These are phyloP conservation scores for Arvicanthis niloticus DNA, from an alignment of 2,113 vertebrate genomes.

Conservation along the genomic window DNA sequence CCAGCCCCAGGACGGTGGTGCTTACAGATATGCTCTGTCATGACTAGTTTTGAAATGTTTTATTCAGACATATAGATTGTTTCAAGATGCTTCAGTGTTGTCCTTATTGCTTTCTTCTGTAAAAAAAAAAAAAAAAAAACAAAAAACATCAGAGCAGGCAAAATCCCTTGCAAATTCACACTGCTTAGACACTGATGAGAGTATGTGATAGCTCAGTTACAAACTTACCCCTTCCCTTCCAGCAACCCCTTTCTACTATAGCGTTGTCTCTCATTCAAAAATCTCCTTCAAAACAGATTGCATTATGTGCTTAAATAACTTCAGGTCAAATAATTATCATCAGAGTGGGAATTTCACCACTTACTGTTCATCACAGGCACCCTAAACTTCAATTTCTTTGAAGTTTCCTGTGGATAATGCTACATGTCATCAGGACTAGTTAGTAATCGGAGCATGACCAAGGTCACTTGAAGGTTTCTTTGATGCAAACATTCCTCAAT, in stretches of 20 bases:
- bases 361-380: neutral
- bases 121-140: neutral
- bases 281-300: neutral
- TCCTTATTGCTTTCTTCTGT: neutral
- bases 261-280: conserved; percentile 22
- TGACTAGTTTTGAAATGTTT: neutral
- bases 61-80: neutral
- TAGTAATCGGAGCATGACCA: conserved; percentile 58
- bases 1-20: neutral
- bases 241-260: neutral
- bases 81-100: neutral
- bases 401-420: conserved; percentile 58
- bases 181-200: neutral
- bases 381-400: conserved; percentile 23
- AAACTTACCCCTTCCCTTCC: neutral
- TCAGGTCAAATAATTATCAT: conserved; percentile 62
- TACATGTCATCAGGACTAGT: conserved; percentile 52
- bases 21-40: neutral
- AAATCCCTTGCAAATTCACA: neutral
- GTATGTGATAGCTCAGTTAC: neutral
- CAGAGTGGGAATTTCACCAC: conserved; percentile 32
- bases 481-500: conserved; percentile 59
- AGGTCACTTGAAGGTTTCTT: conserved; percentile 65
- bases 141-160: neutral
- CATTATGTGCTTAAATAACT: conserved; percentile 38